These are phyloP conservation scores for Heptranchias perlo DNA, from an alignment of 2,113 vertebrate species.

Conservation along the genomic window DNA sequence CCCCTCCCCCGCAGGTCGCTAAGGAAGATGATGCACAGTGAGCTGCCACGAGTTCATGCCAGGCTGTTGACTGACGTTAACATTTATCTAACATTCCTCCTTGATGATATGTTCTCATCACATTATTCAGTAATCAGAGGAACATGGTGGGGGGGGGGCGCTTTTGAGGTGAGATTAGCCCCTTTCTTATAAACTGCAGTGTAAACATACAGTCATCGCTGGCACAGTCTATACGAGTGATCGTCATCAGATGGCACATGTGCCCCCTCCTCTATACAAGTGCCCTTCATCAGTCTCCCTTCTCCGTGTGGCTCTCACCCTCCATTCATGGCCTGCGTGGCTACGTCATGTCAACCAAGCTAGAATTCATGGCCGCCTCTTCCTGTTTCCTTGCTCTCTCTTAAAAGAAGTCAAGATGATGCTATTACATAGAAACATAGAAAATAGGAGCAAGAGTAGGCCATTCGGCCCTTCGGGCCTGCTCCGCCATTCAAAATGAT, in stretches of 20 bases:
- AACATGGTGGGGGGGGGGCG: too few relatives aligned
- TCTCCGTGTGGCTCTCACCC: not conserved
- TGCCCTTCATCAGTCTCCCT: not conserved
- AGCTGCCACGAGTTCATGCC: not conserved
- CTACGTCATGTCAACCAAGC: not conserved
- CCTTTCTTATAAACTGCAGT: not conserved
- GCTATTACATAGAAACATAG: too few relatives aligned
- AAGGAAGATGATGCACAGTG: not conserved
- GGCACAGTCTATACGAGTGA: not conserved
- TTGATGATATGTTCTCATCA: too few relatives aligned
- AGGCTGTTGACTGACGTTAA: not conserved
- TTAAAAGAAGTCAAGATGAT: not conserved
- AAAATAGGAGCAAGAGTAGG: too few relatives aligned
- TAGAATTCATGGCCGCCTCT: too few relatives aligned
- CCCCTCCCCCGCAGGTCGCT: too few relatives aligned
- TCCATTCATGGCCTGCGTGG: too few relatives aligned
- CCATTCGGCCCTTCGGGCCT: too few relatives aligned
- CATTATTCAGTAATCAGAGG: not conserved
- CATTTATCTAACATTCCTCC: not conserved
- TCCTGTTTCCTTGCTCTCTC: too few relatives aligned
- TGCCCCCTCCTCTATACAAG: not conserved
- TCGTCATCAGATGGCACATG: not conserved
- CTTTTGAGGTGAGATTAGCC: not conserved
- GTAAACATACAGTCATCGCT: too few relatives aligned
- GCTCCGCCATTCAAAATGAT: too few relatives aligned